phyloP scores from a whole-genome alignment of 2,888 invertebrate species.

The Xestobium rufovillosum region DNA sequence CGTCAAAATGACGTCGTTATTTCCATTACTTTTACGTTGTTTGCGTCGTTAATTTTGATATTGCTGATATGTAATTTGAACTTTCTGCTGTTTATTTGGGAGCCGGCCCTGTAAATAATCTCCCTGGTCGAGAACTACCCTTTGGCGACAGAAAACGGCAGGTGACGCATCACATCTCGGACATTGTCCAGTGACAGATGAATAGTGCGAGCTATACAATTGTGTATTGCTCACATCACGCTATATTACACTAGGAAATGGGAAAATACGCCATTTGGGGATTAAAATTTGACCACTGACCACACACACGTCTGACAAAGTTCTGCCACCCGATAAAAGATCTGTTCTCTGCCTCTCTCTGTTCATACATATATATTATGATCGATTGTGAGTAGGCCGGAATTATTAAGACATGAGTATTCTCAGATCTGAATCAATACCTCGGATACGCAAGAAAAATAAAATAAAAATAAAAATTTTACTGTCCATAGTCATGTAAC shows the following conservation, averaged over 20 bases:
- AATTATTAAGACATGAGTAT: too few species aligned
- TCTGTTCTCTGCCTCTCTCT: too few species aligned
- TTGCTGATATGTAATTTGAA: conserved; percentile 5
- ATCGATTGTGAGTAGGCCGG: too few species aligned
- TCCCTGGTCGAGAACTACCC: neutral
- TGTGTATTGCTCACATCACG: conserved; percentile 38
- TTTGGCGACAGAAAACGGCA: conserved; percentile 24
- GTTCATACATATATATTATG: too few species aligned
- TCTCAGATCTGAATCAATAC: too few species aligned
- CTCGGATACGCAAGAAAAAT: too few species aligned
- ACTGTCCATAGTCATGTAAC: too few species aligned
- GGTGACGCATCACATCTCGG: conserved; percentile 36
- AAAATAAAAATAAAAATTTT: too few species aligned
- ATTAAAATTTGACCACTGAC: neutral
- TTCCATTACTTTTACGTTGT: too few species aligned
- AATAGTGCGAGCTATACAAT: conserved; percentile 37
- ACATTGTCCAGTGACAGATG: conserved; percentile 38
- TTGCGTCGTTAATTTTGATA: too few species aligned
- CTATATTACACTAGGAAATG: conserved; percentile 37
- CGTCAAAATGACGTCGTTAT: too few species aligned
- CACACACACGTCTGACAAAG: neutral
- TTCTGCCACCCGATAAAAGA: too few species aligned
- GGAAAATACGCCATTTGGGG: conserved; percentile 30
- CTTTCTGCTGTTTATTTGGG: conserved; percentile 16
- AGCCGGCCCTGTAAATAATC: conserved; percentile 3